phyloP scores from a whole-genome alignment of 2,797 vertebrate species.

The Ataeniobius toweri region DNA sequence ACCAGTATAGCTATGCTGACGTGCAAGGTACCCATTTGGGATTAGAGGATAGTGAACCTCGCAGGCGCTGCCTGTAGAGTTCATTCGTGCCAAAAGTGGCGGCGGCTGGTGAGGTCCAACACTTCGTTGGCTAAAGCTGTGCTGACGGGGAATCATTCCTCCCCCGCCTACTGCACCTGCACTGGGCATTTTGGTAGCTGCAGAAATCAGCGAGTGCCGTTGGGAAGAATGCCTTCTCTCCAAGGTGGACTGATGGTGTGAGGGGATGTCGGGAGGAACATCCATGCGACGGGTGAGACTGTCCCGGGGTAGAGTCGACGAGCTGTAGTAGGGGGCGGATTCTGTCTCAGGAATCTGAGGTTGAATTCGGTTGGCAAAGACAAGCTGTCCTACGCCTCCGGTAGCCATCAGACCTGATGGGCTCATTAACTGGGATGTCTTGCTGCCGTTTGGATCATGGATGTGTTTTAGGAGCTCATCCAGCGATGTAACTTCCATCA shows the following conservation, averaged over 20 bases:
- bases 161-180: slow-evolving; percentile 67
- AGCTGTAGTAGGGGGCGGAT: slow-evolving; percentile 83
- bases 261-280: slow-evolving; percentile 84
- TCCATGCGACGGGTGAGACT: slow-evolving; percentile 88
- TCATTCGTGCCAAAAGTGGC: slow-evolving; percentile 86
- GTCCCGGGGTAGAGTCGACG: slow-evolving; percentile 85
- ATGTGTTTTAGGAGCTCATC: slow-evolving; percentile 91
- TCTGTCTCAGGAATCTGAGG: slow-evolving; percentile 84
- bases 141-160: slow-evolving; percentile 80
- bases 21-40: slow-evolving; percentile 80
- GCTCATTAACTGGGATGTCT: slow-evolving; percentile 77
- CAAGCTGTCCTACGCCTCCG: slow-evolving; percentile 68
- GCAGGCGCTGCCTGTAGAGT: slow-evolving; percentile 82
- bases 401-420: slow-evolving; percentile 76
- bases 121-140: slow-evolving; percentile 82
- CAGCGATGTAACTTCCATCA: slow-evolving; percentile 88
- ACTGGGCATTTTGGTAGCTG: slow-evolving; percentile 78
- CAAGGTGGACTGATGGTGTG: slow-evolving; percentile 80
- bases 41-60: slow-evolving; percentile 84
- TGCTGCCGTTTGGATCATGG: slow-evolving; percentile 81
- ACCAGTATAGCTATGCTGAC: slow-evolving; percentile 84
- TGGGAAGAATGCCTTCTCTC: slow-evolving; percentile 81
- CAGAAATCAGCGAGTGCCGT: slow-evolving; percentile 83
- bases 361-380: slow-evolving; percentile 82
- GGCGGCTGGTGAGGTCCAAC: slow-evolving; percentile 79